These are phyloP conservation scores for Salarias fasciatus DNA, from an alignment of 2,797 vertebrate genomes.

Conservation along the genomic window DNA sequence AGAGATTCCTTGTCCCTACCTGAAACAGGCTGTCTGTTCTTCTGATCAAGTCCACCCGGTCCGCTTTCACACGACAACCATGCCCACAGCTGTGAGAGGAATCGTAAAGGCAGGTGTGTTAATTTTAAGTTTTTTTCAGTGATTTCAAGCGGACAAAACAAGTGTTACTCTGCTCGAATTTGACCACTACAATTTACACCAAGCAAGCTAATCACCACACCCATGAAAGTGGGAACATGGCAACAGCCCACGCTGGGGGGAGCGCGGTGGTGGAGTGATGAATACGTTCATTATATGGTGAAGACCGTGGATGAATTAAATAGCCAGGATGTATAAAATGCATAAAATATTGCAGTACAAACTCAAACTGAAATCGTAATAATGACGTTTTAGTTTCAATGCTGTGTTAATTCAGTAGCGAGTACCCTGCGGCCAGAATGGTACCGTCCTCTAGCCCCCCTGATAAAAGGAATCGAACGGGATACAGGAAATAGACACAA, in stretches of 20 bases:
- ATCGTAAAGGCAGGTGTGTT: conserved; percentile 43
- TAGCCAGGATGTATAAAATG: accelerated
- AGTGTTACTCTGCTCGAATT: conserved; percentile 56
- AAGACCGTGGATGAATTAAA: not conserved
- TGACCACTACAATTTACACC: conserved; percentile 77
- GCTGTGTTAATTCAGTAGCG: not conserved
- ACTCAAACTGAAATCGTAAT: accelerated
- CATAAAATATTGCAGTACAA: accelerated
- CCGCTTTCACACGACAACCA: conserved; percentile 75
- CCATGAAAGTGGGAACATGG: conserved; percentile 88
- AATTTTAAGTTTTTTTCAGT: conserved; percentile 51
- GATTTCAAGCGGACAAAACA: conserved; percentile 53
- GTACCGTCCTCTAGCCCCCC: conserved; percentile 76
- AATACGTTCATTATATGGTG: not conserved
- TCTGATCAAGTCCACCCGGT: conserved; percentile 50
- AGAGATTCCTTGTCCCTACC: conserved; percentile 72
- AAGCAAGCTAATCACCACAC: conserved; percentile 86
- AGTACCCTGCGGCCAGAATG: conserved; percentile 67
- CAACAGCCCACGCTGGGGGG: conserved; percentile 81
- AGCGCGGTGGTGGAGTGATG: not conserved
- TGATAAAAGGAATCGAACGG: conserved; percentile 79
- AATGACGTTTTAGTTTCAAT: not conserved
- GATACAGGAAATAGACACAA: conserved; percentile 80
- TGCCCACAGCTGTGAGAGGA: conserved; percentile 52
- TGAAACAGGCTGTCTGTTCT: conserved; percentile 70